These are phyloP conservation scores for Drosophila recens DNA, from an alignment of 2,888 invertebrate genomes.

Conservation along the genomic window DNA sequence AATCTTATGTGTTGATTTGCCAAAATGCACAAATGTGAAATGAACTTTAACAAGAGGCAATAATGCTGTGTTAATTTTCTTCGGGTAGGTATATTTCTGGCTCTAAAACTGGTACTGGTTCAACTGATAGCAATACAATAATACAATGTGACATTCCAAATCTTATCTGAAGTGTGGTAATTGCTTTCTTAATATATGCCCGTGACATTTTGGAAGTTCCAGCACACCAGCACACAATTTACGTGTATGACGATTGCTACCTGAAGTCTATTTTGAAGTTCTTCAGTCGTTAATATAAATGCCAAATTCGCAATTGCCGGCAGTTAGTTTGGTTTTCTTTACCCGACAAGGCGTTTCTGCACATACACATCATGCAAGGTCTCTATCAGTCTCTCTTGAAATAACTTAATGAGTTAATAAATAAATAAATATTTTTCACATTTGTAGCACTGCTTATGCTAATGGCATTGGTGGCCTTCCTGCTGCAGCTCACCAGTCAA, in stretches of 20 bases:
- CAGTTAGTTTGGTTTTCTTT: constrained; percentile 43
- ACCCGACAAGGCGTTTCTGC: constrained; percentile 8
- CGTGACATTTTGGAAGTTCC: constrained; percentile 31
- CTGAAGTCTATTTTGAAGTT: constrained; percentile 2
- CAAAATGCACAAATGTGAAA: constrained; percentile 1
- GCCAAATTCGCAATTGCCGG: constrained; percentile 7
- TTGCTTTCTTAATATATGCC: constrained; percentile 62
- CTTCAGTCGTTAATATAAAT: constrained; percentile 47
- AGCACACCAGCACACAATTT: constrained; percentile 1
- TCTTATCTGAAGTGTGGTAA: constrained; percentile 56
- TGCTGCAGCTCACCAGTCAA: constrained; percentile 48
- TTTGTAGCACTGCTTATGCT: constrained; percentile 43
- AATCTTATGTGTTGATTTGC: constrained; percentile 17
- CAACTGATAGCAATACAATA: constrained; percentile 37
- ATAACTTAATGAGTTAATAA: not conserved
- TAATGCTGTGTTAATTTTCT: constrained; percentile 9
- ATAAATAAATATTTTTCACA: too few relatives aligned
- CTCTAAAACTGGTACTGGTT: not conserved
- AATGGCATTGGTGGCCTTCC: constrained; percentile 28
- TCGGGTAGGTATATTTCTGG: not conserved
- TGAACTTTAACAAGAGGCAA: constrained; percentile 13
- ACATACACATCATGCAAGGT: constrained; percentile 52
- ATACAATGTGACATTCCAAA: constrained; percentile 48
- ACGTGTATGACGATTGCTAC: constrained; percentile 9
- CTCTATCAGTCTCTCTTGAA: not conserved